Conservation (phyloP, 1,140 invertebrate species). For the Penaeus chinensis region DNA sequence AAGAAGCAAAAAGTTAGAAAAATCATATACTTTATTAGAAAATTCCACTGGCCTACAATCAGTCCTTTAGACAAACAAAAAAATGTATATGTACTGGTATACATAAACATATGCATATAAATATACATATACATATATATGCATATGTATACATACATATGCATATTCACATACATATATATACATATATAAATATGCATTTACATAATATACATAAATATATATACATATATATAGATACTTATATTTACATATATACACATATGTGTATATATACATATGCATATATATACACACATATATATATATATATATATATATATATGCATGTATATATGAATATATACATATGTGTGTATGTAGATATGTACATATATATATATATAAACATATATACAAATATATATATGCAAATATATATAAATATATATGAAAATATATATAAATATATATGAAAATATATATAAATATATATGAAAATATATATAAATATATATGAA, state of each 20-base stretch:
- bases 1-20: background rate
- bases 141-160: constrained; percentile 1
- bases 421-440: too few species aligned
- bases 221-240: background rate
- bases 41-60: too few species aligned
- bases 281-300: constrained; percentile 4
- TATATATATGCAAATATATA: too few species aligned
- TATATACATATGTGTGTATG: background rate
- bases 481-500: too few species aligned
- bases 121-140: constrained; percentile 7
- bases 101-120: background rate
- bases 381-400: too few species aligned
- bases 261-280: background rate
- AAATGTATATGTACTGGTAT: background rate
- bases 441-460: background rate
- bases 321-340: background rate
- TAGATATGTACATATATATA: background rate
- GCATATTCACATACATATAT: constrained; percentile 9
- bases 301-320: constrained; percentile 9
- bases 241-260: background rate
- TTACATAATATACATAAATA: constrained; percentile 14
- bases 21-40: too few species aligned
- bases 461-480: background rate
- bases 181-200: constrained; percentile 17
- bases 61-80: too few species aligned